phyloP scores from a whole-genome alignment of 2,797 vertebrate genomes.

The Darevskia nairensis region DNA sequence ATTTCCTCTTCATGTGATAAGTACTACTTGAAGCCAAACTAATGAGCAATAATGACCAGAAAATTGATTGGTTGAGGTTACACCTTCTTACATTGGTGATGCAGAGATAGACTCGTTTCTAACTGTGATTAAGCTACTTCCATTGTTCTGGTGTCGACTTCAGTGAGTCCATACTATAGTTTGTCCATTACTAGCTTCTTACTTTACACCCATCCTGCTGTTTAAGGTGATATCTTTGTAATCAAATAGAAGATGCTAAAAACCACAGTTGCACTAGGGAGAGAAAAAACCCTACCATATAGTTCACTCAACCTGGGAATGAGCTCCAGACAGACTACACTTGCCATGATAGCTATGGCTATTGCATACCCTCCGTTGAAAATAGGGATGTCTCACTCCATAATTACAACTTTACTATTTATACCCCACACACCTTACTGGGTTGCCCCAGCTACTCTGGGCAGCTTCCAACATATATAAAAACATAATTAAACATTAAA shows the following conservation, averaged over 20 bases:
- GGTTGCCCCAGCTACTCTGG: no score
- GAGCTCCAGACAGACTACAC: not conserved
- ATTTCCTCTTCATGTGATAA: conserved; percentile 56
- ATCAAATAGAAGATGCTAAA: not conserved
- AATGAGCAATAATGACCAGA: conserved; percentile 52
- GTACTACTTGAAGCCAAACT: conserved; percentile 44
- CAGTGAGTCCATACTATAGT: not conserved
- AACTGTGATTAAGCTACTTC: not conserved
- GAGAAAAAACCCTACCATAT: not conserved
- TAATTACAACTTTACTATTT: no score
- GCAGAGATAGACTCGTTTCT: not conserved
- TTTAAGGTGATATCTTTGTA: not conserved
- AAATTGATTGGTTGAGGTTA: conserved; percentile 47
- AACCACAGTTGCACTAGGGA: not conserved
- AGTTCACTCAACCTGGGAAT: not conserved
- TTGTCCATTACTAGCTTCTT: not conserved
- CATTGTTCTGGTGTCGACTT: not conserved
- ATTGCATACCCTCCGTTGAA: no score
- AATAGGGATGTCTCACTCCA: no score
- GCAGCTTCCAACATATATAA: no score
- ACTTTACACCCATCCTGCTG: not conserved
- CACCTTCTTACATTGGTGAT: conserved; percentile 3
- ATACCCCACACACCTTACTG: no score
- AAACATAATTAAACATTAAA: no score
- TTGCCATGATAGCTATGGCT: not conserved